phyloP scores from a whole-genome alignment of 2,113 vertebrate genomes.

The Calyptomena viridis region DNA sequence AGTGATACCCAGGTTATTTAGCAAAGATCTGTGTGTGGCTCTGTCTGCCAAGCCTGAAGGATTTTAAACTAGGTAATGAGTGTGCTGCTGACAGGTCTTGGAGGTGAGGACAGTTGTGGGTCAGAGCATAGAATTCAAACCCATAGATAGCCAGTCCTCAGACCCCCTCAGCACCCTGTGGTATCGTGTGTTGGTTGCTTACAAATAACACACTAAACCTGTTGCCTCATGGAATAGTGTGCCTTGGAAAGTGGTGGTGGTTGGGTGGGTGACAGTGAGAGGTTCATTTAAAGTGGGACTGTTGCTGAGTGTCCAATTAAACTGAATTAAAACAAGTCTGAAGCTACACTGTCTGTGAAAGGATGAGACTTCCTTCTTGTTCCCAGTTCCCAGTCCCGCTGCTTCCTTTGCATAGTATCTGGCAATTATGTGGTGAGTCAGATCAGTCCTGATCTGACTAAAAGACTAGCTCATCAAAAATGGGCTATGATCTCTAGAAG shows the following conservation, averaged over 20 bases:
- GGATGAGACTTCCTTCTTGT: background rate
- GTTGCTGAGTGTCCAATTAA: background rate
- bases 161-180: background rate
- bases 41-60: background rate
- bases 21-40: background rate
- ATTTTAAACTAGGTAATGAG: background rate
- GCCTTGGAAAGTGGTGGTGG: background rate
- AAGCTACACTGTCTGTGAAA: background rate
- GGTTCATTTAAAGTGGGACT: background rate
- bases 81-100: background rate
- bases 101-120: background rate
- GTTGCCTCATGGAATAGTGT: background rate
- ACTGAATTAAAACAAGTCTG: background rate
- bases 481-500: background rate
- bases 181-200: background rate
- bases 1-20: background rate
- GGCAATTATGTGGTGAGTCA: constrained; percentile 42
- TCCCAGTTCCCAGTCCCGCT: background rate
- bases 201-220: background rate
- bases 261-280: background rate
- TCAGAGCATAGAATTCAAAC: background rate
- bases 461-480: constrained; percentile 39
- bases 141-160: background rate
- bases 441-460: constrained; percentile 12
- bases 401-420: constrained; percentile 32